phyloP scores from a whole-genome alignment of 2,888 invertebrate genomes.

The Amphipyra tragopoginis region DNA sequence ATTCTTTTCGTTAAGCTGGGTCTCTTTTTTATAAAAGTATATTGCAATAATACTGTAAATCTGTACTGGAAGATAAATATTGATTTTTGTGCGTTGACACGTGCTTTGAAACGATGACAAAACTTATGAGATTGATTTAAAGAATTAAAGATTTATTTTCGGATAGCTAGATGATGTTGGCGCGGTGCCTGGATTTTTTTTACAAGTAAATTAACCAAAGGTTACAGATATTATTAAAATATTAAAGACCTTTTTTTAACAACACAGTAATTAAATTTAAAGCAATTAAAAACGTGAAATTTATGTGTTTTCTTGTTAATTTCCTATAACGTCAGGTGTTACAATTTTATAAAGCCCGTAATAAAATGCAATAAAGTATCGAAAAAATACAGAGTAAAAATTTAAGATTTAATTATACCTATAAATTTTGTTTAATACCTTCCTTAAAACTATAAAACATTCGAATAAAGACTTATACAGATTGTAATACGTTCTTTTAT shows the following conservation, averaged over 20 bases:
- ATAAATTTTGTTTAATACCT: slow-evolving; percentile 50
- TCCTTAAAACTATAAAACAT: slow-evolving; percentile 48
- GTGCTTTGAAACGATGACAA: too few species aligned
- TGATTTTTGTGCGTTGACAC: too few species aligned
- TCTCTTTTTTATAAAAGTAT: slow-evolving; percentile 20
- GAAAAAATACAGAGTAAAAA: slow-evolving; percentile 20
- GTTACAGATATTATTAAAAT: slow-evolving; percentile 5
- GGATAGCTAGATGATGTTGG: too few species aligned
- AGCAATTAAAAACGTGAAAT: slow-evolving; percentile 39
- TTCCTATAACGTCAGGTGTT: slow-evolving; percentile 34
- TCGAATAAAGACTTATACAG: slow-evolving; percentile 20
- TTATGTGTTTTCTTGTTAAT: slow-evolving; percentile 27
- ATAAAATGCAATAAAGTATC: slow-evolving; percentile 31
- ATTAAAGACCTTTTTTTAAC: slow-evolving; percentile 18
- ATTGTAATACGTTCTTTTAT: slow-evolving; percentile 20
- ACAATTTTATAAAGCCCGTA: slow-evolving; percentile 43
- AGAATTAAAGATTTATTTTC: too few species aligned
- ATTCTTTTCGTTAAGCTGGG: slow-evolving; percentile 23
- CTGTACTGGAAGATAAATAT: not conserved
- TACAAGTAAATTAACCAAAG: not conserved
- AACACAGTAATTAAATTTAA: slow-evolving; percentile 27
- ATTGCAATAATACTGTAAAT: slow-evolving; percentile 20
- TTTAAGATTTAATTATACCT: slow-evolving; percentile 27
- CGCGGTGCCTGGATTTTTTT: too few species aligned
- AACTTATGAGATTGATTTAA: too few species aligned